Percentiles rank a stretch among this genome's conserved stretches.
phyloP scores from a whole-genome alignment of 64 coral and sea anemone genomes.

The Hydrozoanthus tunicans region DNA sequence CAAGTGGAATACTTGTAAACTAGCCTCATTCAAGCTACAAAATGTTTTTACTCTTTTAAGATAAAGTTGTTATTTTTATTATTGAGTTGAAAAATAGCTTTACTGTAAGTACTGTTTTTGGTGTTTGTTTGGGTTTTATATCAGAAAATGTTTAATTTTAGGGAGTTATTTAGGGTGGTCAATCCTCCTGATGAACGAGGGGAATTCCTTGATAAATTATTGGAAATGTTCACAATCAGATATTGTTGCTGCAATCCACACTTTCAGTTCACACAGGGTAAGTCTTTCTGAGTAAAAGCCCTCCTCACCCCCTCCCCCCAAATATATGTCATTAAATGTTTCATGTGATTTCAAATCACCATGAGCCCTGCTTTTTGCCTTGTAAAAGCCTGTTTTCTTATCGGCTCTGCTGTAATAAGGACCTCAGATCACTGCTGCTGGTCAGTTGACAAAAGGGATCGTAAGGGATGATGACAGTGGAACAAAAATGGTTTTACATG shows the following conservation, averaged over 20 bases:
- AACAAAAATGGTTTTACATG: no score
- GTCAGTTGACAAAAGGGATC: no score
- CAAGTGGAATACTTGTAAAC: no score
- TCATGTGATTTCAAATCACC: neutral
- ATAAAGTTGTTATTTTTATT: no score
- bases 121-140: neutral
- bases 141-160: neutral
- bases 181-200: constrained; percentile 85
- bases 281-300: neutral
- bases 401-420: neutral
- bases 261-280: constrained; percentile 63
- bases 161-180: constrained; percentile 85
- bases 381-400: no score
- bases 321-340: constrained; percentile 30
- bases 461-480: no score
- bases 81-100: no score
- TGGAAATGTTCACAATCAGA: constrained; percentile 72
- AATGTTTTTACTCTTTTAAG: no score
- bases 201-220: constrained; percentile 89
- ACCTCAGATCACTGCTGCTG: neutral
- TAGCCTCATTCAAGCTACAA: no score
- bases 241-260: constrained; percentile 66
- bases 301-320: neutral
- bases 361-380: neutral
- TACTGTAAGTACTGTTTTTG: no score